A percentile compares a stretch with the other conserved stretches of the same genome.
Evolutionary conservation across 2,113 vertebrate genomes (phyloP).

Genomic region (Lasiurus borealis): DNA sequence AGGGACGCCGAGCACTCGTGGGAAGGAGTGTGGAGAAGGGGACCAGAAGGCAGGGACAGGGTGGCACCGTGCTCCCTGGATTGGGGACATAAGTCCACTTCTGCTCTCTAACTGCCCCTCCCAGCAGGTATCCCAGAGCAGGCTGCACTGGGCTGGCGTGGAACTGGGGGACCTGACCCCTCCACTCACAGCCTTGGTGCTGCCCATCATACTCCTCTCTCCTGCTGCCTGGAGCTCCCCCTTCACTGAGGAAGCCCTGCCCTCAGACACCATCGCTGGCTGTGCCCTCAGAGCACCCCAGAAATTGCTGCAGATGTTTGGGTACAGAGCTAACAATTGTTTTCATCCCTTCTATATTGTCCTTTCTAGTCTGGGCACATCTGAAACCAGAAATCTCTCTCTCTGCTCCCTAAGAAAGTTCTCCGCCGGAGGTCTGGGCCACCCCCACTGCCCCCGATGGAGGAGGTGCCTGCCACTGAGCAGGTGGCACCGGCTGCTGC

Average conservation of each 20-base stretch:
- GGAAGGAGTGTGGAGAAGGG: neutral
- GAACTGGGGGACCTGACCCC: fast-evolving
- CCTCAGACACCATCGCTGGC: fast-evolving
- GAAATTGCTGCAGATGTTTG: neutral
- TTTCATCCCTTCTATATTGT: neutral
- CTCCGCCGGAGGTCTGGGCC: neutral
- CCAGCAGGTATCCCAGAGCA: neutral
- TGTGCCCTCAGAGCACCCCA: neutral
- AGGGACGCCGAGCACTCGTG: neutral
- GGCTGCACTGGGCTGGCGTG: neutral
- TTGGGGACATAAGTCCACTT: neutral
- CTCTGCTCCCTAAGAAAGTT: neutral
- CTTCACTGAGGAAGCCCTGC: neutral
- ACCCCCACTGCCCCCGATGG: neutral
- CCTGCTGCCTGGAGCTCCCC: neutral
- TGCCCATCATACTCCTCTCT: neutral
- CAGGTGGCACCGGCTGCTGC: neutral
- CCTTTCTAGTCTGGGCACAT: neutral
- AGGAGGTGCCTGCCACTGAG: neutral
- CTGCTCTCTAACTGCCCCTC: neutral
- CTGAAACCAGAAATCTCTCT: neutral
- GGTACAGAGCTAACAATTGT: neutral
- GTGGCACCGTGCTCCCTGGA: neutral
- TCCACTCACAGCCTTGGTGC: too few relatives aligned
- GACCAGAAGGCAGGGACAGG: neutral